phyloP scores from a whole-genome alignment of 2,888 invertebrate genomes.

The Hyalella azteca region DNA sequence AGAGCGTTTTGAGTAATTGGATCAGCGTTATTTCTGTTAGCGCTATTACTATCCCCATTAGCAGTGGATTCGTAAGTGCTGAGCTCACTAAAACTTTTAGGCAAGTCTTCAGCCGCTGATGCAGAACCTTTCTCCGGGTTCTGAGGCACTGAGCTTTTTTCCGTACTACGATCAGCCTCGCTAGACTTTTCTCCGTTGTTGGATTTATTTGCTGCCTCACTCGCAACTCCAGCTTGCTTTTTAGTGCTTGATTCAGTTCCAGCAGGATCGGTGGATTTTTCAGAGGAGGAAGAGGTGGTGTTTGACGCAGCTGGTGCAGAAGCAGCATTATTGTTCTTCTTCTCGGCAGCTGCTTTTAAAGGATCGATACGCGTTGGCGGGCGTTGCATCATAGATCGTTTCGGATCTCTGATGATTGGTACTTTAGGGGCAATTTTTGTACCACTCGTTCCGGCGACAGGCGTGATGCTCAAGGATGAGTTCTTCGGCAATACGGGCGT shows the following conservation, averaged over 20 bases:
- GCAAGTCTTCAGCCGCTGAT: not conserved
- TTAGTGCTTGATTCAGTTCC: not conserved
- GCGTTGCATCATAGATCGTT: not conserved
- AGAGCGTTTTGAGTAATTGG: not conserved
- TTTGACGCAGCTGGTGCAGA: not conserved
- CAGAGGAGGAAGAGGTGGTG: too few relatives aligned
- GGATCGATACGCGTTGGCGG: not conserved
- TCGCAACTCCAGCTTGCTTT: not conserved
- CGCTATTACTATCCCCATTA: too few relatives aligned
- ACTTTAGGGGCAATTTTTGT: constrained; percentile 7
- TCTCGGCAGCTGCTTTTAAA: not conserved
- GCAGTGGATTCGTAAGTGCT: not conserved
- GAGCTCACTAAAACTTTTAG: constrained; percentile 22
- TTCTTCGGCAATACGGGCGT: constrained; percentile 42
- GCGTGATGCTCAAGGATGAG: constrained; percentile 12
- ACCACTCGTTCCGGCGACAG: constrained; percentile 14
- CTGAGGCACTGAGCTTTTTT: not conserved
- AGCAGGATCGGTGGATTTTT: not conserved
- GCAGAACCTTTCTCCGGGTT: not conserved
- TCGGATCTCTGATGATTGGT: not conserved
- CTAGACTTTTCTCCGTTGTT: not conserved
- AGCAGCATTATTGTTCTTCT: not conserved
- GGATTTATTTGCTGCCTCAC: not conserved
- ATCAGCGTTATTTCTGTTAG: not conserved
- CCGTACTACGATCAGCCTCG: not conserved